These are phyloP conservation scores for Sternotherus odoratus DNA, from an alignment of 2,797 vertebrate genomes.

Conservation along the genomic window DNA sequence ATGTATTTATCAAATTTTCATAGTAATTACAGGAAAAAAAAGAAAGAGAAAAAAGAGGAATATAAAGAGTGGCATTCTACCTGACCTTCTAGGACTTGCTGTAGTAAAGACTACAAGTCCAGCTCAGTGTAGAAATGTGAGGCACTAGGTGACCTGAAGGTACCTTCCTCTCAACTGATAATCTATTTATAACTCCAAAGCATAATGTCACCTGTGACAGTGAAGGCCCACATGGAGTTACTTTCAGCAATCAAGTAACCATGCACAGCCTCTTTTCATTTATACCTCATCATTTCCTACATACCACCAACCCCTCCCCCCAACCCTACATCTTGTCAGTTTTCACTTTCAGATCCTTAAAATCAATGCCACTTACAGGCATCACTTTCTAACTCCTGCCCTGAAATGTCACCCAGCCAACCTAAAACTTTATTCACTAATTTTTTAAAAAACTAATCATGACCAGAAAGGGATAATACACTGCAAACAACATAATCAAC, in stretches of 20 bases:
- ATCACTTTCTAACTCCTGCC: background rate
- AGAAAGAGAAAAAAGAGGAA: background rate
- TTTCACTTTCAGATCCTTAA: background rate
- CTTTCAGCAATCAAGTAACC: slow-evolving; percentile 37
- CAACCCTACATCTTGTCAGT: background rate
- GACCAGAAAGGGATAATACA: slow-evolving; percentile 1
- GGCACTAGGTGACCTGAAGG: slow-evolving; percentile 47
- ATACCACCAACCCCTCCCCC: background rate
- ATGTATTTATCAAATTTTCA: slow-evolving; percentile 26
- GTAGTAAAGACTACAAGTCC: slow-evolving; percentile 17
- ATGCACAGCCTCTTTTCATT: background rate
- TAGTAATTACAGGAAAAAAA: background rate
- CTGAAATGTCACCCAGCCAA: slow-evolving; percentile 18
- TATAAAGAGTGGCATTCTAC: background rate
- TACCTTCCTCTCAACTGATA: slow-evolving; percentile 48
- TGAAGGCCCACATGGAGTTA: slow-evolving; percentile 6
- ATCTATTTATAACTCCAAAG: slow-evolving; percentile 57
- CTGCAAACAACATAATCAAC: rapidly evolving
- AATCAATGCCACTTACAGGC: background rate
- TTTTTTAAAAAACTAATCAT: background rate
- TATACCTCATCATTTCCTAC: background rate
- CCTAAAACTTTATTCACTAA: background rate
- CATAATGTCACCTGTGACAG: slow-evolving; percentile 50
- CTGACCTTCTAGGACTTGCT: slow-evolving; percentile 5
- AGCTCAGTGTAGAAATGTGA: slow-evolving; percentile 41